Evolutionary conservation across 2,888 invertebrate species (phyloP).

Genomic region (Harpalus rubripes): DNA sequence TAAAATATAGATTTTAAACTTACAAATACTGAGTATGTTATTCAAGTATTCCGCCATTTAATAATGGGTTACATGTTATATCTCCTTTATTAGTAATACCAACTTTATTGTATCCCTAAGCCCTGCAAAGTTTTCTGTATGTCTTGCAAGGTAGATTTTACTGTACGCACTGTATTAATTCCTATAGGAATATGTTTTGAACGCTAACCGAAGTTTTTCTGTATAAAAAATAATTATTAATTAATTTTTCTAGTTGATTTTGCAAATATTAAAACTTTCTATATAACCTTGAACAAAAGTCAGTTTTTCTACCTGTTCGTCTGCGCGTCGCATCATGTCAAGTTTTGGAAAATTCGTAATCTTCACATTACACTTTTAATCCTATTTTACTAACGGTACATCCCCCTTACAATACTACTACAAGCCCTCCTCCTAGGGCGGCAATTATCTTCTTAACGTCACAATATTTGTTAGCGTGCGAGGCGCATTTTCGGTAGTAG

Average conservation of each 20-base stretch:
- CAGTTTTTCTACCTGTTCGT: background rate
- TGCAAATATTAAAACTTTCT: background rate
- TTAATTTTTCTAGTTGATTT: background rate
- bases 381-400: slow-evolving; percentile 54
- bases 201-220: too few relatives aligned
- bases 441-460: slow-evolving; percentile 38
- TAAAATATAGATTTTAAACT: too few relatives aligned
- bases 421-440: slow-evolving; percentile 16
- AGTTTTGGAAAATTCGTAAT: slow-evolving; percentile 27
- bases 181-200: too few relatives aligned
- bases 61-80: too few relatives aligned
- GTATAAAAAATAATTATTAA: too few relatives aligned
- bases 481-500: slow-evolving; percentile 5
- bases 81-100: too few relatives aligned
- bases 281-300: background rate
- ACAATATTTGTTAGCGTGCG: slow-evolving; percentile 15
- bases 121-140: too few relatives aligned
- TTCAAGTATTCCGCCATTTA: too few relatives aligned
- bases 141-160: too few relatives aligned
- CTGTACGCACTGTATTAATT: too few relatives aligned
- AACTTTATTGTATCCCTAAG: too few relatives aligned
- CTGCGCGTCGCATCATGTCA: background rate
- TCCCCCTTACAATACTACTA: slow-evolving; percentile 2
- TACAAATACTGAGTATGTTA: too few relatives aligned
- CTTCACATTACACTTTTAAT: slow-evolving; percentile 17